These are phyloP conservation scores for Drosophila maculinotata DNA, from an alignment of 2,888 invertebrate genomes.

Conservation along the genomic window DNA sequence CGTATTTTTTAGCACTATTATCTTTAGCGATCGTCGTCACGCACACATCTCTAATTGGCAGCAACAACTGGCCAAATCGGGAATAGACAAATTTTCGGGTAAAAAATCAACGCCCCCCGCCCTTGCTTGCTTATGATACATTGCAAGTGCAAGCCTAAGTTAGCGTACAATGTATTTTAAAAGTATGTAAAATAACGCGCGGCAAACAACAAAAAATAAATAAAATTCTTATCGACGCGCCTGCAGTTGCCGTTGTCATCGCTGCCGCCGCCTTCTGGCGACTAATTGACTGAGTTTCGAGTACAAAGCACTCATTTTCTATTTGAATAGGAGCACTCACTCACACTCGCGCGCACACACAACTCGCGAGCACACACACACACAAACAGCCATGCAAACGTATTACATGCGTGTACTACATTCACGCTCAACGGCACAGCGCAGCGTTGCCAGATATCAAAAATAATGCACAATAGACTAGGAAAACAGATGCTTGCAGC, in stretches of 20 bases:
- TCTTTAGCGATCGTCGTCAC: conserved; percentile 36
- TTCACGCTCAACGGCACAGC: conserved; percentile 43
- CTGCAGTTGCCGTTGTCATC: conserved; percentile 40
- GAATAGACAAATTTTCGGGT: conserved; percentile 8
- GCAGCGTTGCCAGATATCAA: conserved; percentile 47
- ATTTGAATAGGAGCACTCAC: conserved; percentile 68
- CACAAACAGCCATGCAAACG: conserved; percentile 8
- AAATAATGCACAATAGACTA: conserved; percentile 25
- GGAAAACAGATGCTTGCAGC: conserved; percentile 22
- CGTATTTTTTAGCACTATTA: conserved; percentile 9
- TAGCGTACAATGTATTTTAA: conserved; percentile 14
- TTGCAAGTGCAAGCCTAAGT: background rate
- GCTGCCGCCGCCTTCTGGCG: conserved; percentile 56
- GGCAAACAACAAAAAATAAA: conserved; percentile 2
- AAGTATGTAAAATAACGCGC: conserved; percentile 37
- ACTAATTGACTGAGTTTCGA: conserved; percentile 63
- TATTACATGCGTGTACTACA: conserved; percentile 44
- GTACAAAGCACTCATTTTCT: conserved; percentile 72
- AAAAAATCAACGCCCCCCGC: background rate
- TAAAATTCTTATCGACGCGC: conserved; percentile 29
- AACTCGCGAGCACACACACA: conserved; percentile 14
- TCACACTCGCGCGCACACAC: conserved; percentile 37
- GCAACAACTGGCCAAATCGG: conserved; percentile 32
- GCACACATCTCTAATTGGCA: conserved; percentile 51
- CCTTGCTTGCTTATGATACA: background rate